Evolutionary conservation across 1,140 invertebrate genomes (phyloP).

Genomic region (Sitophilus oryzae): DNA sequence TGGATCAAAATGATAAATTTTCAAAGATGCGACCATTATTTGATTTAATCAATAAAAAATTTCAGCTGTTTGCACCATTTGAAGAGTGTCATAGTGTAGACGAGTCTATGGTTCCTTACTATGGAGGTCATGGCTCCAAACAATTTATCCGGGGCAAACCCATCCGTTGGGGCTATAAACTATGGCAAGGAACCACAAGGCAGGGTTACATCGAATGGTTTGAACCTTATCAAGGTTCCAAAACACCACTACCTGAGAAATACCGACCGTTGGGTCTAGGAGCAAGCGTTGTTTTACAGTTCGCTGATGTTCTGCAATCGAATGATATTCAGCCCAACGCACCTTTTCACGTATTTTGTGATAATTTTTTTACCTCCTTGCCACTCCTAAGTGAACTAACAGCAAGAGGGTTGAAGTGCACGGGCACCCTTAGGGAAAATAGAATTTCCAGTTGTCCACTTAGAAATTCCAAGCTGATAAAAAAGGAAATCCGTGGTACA

Average conservation of each 20-base stretch:
- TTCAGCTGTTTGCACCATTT: conserved; percentile 15
- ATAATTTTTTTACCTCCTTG: conserved; percentile 16
- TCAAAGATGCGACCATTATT: too few relatives aligned
- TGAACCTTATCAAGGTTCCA: too few relatives aligned
- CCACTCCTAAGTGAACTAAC: conserved; percentile 4
- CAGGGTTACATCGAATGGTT: conserved; percentile 23
- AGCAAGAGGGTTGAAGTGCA: conserved; percentile 9
- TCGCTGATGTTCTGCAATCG: conserved; percentile 1
- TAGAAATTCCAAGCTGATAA: neutral
- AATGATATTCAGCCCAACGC: neutral
- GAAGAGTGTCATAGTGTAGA: conserved; percentile 35
- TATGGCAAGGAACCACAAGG: conserved; percentile 21
- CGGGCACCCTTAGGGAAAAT: conserved; percentile 18
- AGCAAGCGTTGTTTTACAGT: conserved; percentile 13
- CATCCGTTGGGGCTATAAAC: too few relatives aligned
- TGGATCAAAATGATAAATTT: conserved; percentile 35
- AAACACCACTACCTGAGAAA: conserved; percentile 2
- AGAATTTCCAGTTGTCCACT: conserved; percentile 11
- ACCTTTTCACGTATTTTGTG: conserved; percentile 22
- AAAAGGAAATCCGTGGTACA: neutral
- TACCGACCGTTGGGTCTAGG: conserved; percentile 16
- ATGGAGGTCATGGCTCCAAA: conserved; percentile 22
- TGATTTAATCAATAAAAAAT: conserved; percentile 27
- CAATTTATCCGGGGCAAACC: conserved; percentile 27
- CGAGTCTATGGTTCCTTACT: conserved; percentile 25